A percentile compares a stretch with the other conserved stretches of the same genome.
Evolutionary conservation across 2,797 vertebrate genomes (phyloP).

Genomic region (Sebastolobus alascanus): DNA sequence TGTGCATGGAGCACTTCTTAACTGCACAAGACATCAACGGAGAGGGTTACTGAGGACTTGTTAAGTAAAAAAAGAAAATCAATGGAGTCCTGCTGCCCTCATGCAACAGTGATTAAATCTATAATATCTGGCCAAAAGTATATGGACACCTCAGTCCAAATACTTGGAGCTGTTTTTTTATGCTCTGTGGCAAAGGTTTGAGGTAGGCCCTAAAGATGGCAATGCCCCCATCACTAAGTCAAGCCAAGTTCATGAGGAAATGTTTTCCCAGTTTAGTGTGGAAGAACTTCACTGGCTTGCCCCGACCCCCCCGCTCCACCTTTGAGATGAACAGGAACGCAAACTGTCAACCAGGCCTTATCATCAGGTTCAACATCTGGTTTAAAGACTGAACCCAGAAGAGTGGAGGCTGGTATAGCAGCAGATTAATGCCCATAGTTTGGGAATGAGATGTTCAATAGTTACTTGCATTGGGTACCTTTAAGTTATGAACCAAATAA

Average conservation of each 20-base stretch:
- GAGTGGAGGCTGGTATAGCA: neutral
- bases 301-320: neutral
- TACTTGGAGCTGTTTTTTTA: neutral
- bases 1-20: neutral
- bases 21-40: neutral
- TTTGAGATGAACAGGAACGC: neutral
- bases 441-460: neutral
- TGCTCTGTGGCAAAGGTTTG: neutral
- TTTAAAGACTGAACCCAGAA: neutral
- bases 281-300: neutral
- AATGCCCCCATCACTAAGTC: neutral
- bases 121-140: neutral
- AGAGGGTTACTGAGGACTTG: neutral
- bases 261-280: neutral
- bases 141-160: neutral
- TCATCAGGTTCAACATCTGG: too few relatives aligned
- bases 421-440: conserved; percentile 6
- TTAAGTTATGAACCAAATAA: too few relatives aligned
- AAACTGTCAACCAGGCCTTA: neutral
- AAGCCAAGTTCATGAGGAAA: neutral
- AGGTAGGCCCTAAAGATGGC: neutral
- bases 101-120: neutral
- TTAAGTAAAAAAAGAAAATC: neutral
- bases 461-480: neutral
- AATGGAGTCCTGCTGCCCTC: neutral